Conservation (phyloP, 2,888 invertebrate species). For the Xestia xanthographa region DNA sequence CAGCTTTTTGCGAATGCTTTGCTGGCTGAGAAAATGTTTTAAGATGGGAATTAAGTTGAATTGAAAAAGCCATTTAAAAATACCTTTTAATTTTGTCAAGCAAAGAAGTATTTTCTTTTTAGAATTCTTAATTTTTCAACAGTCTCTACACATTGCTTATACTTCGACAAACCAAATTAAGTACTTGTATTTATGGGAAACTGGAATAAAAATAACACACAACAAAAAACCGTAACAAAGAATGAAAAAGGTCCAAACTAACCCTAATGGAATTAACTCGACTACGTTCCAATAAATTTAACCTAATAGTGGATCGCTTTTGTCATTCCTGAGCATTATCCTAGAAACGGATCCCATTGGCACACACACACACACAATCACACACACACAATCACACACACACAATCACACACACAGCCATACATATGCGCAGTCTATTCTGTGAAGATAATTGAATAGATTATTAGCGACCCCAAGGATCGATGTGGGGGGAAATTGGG, state of each 20-base stretch:
- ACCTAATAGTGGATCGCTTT: constrained; percentile 41
- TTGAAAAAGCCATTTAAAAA: constrained; percentile 4
- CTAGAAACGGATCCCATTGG: constrained; percentile 23
- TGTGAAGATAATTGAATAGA: constrained; percentile 57
- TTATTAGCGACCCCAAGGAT: constrained; percentile 44
- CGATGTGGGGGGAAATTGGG: constrained; percentile 20
- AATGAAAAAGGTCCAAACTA: constrained; percentile 11
- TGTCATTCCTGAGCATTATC: constrained; percentile 48
- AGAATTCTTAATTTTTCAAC: not conserved
- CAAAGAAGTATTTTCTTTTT: not conserved
- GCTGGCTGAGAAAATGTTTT: constrained; percentile 22
- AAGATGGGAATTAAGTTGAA: constrained; percentile 22
- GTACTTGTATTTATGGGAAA: not conserved
- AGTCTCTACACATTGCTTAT: not conserved
- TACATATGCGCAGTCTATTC: constrained; percentile 19
- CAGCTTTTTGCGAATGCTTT: constrained; percentile 35
- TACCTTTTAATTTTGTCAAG: not conserved
- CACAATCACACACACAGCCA: constrained; percentile 3
- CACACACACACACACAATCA: constrained; percentile 22
- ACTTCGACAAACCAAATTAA: not conserved
- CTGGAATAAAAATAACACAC: not conserved
- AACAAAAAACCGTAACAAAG: not conserved
- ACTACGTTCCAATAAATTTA: constrained; percentile 42
- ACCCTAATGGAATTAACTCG: constrained; percentile 39
- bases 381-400: constrained; percentile 23